Percentiles rank a stretch among this genome's conserved stretches.
phyloP scores from a whole-genome alignment of 2,113 vertebrate genomes.

The Sus scrofa region DNA sequence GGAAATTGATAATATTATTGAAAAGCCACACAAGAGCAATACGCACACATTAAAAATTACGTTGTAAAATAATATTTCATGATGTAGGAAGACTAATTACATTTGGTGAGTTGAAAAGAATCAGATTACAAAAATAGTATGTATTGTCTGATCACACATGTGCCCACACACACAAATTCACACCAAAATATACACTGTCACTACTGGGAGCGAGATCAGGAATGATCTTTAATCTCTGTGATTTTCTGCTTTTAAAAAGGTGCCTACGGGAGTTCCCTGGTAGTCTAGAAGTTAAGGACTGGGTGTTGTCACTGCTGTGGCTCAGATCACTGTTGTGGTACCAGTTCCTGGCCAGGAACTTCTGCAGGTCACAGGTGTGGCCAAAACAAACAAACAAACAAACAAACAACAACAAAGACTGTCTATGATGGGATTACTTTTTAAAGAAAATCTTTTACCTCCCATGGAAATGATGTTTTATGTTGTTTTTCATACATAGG shows the following conservation, averaged over 20 bases:
- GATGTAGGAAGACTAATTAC: not conserved
- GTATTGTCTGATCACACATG: not conserved
- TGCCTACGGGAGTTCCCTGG: too few relatives aligned
- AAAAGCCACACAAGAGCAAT: not conserved
- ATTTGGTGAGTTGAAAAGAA: not conserved
- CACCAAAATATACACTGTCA: not conserved
- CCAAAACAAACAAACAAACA: too few relatives aligned
- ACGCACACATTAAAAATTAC: not conserved
- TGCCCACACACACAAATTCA: not conserved
- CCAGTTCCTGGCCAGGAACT: too few relatives aligned
- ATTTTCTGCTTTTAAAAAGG: not conserved
- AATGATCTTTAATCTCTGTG: not conserved
- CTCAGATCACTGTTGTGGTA: too few relatives aligned
- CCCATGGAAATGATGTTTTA: not conserved
- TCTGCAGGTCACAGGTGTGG: too few relatives aligned
- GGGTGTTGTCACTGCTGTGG: too few relatives aligned
- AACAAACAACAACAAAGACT: not conserved
- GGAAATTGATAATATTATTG: not conserved
- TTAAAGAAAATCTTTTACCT: not conserved
- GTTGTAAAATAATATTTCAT: slow-evolving; percentile 4
- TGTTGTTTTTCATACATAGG: not conserved
- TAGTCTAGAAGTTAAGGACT: too few relatives aligned
- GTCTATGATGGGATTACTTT: not conserved
- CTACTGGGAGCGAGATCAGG: not conserved
- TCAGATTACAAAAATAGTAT: not conserved